These are phyloP conservation scores for Akabosia matsudoensis DNA, from an alignment of 1,140 invertebrate genomes.

Conservation along the genomic window DNA sequence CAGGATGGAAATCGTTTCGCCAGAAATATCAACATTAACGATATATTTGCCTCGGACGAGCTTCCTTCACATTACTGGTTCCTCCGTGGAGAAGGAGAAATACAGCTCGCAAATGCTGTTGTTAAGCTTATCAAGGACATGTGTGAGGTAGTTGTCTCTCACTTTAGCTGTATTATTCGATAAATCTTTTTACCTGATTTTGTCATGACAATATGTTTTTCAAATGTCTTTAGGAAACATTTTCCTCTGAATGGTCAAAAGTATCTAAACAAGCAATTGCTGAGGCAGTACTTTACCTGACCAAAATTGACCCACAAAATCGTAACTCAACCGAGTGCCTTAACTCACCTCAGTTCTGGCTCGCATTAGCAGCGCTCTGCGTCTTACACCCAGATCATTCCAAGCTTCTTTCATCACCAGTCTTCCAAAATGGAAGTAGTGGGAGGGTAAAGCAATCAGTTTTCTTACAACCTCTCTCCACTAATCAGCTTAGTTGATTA, in stretches of 20 bases:
- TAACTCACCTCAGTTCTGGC: slow-evolving; percentile 79
- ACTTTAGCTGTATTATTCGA: not conserved
- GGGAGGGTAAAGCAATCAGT: slow-evolving; percentile 57
- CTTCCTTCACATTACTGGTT: slow-evolving; percentile 41
- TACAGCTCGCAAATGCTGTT: slow-evolving; percentile 76
- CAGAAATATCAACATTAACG: slow-evolving; percentile 39
- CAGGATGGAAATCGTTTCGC: slow-evolving; percentile 39
- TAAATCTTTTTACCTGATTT: not conserved
- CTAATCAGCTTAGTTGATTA: not conserved
- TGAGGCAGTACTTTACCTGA: slow-evolving; percentile 81
- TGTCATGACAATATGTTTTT: slow-evolving; percentile 31
- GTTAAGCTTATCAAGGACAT: slow-evolving; percentile 86
- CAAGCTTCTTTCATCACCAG: slow-evolving; percentile 73
- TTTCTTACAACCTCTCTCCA: not conserved
- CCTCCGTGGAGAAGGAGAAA: slow-evolving; percentile 39
- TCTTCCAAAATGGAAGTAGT: slow-evolving; percentile 57
- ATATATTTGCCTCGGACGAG: slow-evolving; percentile 36
- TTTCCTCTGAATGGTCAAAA: slow-evolving; percentile 79
- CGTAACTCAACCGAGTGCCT: slow-evolving; percentile 73
- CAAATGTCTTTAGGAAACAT: slow-evolving; percentile 64
- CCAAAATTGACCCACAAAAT: slow-evolving; percentile 71
- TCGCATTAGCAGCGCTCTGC: slow-evolving; percentile 87
- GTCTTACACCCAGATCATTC: slow-evolving; percentile 88
- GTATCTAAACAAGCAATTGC: slow-evolving; percentile 88
- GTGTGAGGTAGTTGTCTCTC: slow-evolving; percentile 69